phyloP scores from a whole-genome alignment of 2,113 vertebrate genomes.

The Mastomys natalensis region DNA sequence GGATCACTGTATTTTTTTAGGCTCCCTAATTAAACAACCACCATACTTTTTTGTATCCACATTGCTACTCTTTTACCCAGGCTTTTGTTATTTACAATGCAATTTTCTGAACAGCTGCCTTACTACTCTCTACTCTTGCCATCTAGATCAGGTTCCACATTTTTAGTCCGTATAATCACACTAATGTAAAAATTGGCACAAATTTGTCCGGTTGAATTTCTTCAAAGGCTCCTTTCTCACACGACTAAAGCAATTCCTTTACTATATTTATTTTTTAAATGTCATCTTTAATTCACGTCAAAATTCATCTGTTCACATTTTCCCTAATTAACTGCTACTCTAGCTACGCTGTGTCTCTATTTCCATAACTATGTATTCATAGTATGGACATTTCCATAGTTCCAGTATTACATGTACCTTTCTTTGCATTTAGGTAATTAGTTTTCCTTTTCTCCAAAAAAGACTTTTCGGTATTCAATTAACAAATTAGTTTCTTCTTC shows the following conservation, averaged over 20 bases:
- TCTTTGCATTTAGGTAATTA: neutral
- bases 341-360: neutral
- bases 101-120: slow-evolving; percentile 10
- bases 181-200: slow-evolving; percentile 59
- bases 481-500: neutral
- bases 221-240: neutral
- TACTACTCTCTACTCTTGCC: neutral
- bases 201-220: slow-evolving; percentile 17
- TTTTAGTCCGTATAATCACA: neutral
- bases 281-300: slow-evolving; percentile 27
- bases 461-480: neutral
- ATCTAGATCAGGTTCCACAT: neutral
- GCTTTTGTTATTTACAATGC: neutral
- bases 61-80: neutral
- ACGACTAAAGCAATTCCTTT: slow-evolving; percentile 7
- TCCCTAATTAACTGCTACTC: neutral
- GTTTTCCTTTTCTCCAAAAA: neutral
- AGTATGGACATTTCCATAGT: neutral
- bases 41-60: neutral
- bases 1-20: neutral
- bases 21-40: neutral
- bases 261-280: neutral
- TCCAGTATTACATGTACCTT: neutral
- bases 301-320: slow-evolving; percentile 24
- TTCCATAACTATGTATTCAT: neutral